phyloP scores from a whole-genome alignment of 2,113 vertebrate genomes.

The Acanthisitta chloris region DNA sequence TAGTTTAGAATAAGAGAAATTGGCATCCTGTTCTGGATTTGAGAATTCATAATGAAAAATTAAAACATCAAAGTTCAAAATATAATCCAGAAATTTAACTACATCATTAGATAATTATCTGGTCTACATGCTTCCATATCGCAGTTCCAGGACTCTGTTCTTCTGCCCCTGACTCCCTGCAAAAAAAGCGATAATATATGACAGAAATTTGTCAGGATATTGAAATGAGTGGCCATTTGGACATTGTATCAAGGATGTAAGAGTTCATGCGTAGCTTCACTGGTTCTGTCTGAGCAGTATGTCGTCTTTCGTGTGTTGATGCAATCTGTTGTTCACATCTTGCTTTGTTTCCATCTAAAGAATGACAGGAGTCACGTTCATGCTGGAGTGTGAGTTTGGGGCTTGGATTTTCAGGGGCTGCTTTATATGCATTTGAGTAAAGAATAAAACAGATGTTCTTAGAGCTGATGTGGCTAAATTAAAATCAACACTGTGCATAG shows the following conservation, averaged over 20 bases:
- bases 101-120: not conserved
- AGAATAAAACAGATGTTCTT: not conserved
- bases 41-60: not conserved
- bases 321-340: not conserved
- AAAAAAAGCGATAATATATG: not conserved
- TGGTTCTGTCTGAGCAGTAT: not conserved
- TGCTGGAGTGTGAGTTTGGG: not conserved
- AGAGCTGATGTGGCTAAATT: not conserved
- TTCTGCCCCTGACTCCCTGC: accelerated
- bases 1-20: not conserved
- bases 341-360: not conserved
- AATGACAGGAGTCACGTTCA: not conserved
- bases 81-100: not conserved
- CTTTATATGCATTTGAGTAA: not conserved
- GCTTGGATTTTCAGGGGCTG: not conserved
- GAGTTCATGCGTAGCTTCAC: not conserved
- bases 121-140: not conserved
- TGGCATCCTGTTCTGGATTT: not conserved
- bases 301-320: not conserved
- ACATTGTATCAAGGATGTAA: not conserved
- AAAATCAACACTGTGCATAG: not conserved
- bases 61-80: not conserved
- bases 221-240: not conserved
- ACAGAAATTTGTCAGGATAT: not conserved
- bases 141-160: not conserved